These are phyloP conservation scores for Synanthedon tipuliformis DNA, from an alignment of 2,888 invertebrate species.

Conservation along the genomic window DNA sequence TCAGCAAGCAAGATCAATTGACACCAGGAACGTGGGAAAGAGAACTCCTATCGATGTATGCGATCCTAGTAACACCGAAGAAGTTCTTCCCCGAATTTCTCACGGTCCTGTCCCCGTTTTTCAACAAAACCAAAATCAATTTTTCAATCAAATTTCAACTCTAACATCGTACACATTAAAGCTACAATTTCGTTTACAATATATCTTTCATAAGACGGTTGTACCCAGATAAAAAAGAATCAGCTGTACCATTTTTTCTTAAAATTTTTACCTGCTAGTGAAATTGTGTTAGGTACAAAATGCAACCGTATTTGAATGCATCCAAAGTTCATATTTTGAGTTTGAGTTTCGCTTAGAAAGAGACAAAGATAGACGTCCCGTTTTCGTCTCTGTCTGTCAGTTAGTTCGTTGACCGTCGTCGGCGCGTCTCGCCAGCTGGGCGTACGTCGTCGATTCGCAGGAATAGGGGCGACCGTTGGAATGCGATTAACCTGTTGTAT, in stretches of 20 bases:
- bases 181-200: slow-evolving; percentile 10
- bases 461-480: slow-evolving; percentile 33
- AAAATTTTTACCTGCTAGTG: slow-evolving; percentile 3
- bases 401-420: slow-evolving; percentile 41
- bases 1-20: background rate
- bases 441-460: slow-evolving; percentile 26
- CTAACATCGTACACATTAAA: slow-evolving; percentile 6
- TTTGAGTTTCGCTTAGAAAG: slow-evolving; percentile 10
- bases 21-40: slow-evolving; percentile 38
- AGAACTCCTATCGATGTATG: slow-evolving; percentile 24
- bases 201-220: slow-evolving; percentile 16
- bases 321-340: background rate
- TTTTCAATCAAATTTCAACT: slow-evolving; percentile 12
- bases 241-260: background rate
- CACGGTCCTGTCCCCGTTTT: slow-evolving; percentile 52
- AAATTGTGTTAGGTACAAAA: background rate
- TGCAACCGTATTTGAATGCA: background rate
- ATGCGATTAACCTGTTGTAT: slow-evolving; percentile 33
- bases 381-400: slow-evolving; percentile 40
- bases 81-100: slow-evolving; percentile 68
- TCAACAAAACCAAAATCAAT: slow-evolving; percentile 36
- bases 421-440: slow-evolving; percentile 12
- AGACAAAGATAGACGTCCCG: slow-evolving; percentile 37
- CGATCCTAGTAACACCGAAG: slow-evolving; percentile 54
- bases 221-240: slow-evolving; percentile 19